These are phyloP conservation scores for Magallana gigas DNA, from an alignment of 1,140 invertebrate genomes.

Conservation along the genomic window DNA sequence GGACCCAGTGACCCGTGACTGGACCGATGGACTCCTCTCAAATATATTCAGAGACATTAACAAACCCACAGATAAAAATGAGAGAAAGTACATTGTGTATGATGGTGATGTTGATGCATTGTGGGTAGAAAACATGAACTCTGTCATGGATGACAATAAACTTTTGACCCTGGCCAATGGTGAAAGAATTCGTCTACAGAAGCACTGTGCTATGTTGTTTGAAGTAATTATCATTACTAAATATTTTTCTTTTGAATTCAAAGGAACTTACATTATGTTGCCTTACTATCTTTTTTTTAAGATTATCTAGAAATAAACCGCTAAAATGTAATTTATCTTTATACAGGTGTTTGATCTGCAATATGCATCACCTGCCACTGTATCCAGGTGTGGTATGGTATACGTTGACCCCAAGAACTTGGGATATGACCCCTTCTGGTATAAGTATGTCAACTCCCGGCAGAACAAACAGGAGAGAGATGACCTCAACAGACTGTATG, in stretches of 20 bases:
- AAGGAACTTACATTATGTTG: not conserved
- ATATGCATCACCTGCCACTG: constrained; percentile 81
- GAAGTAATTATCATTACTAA: constrained; percentile 82
- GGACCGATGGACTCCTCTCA: constrained; percentile 94
- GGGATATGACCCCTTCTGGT: constrained; percentile 91
- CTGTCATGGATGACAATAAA: constrained; percentile 96
- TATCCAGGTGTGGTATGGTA: constrained; percentile 80
- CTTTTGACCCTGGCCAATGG: constrained; percentile 93
- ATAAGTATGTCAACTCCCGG: constrained; percentile 84
- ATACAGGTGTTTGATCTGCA: constrained; percentile 89
- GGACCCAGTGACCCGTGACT: constrained; percentile 91
- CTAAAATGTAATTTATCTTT: not conserved
- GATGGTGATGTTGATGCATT: constrained; percentile 95
- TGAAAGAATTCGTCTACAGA: constrained; percentile 90
- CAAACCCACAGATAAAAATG: constrained; percentile 84
- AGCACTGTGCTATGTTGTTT: constrained; percentile 91
- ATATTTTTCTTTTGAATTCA: not conserved
- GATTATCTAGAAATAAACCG: too few relatives aligned
- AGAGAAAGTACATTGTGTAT: constrained; percentile 91
- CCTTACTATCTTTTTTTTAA: not conserved
- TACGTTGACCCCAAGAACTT: constrained; percentile 90
- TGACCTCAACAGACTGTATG: constrained; percentile 83
- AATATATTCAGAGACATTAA: constrained; percentile 95
- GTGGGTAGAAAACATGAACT: constrained; percentile 98
- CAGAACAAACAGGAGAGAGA: constrained; percentile 73